Evolutionary conservation across 1,140 invertebrate species (phyloP).

Genomic region (Drosophila micromelanica): DNA sequence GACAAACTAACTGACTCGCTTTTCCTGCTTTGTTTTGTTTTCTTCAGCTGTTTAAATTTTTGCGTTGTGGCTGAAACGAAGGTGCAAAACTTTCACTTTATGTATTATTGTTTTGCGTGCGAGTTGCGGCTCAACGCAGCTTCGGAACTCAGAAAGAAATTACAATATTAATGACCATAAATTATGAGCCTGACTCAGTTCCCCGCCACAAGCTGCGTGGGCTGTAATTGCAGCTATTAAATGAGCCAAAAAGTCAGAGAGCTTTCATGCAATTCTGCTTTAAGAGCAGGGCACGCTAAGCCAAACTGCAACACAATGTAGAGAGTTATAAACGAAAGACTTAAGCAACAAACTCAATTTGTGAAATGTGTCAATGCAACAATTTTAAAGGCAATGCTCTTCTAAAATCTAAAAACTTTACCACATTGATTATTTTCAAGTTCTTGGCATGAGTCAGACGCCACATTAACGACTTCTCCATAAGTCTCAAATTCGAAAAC

Average conservation of each 20-base stretch:
- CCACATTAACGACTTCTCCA: background rate
- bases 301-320: conserved; percentile 15
- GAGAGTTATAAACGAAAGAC: conserved; percentile 8
- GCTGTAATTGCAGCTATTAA: conserved; percentile 69
- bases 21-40: conserved; percentile 53
- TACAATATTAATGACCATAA: conserved; percentile 79
- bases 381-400: background rate
- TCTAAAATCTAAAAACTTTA: conserved; percentile 10
- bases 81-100: conserved; percentile 81
- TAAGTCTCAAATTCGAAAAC: background rate
- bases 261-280: conserved; percentile 43
- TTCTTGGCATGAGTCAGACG: background rate
- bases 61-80: conserved; percentile 59
- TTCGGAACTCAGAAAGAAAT: conserved; percentile 55
- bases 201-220: conserved; percentile 49
- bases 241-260: conserved; percentile 39
- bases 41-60: conserved; percentile 55
- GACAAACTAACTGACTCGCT: conserved; percentile 48
- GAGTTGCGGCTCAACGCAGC: conserved; percentile 43
- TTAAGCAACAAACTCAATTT: conserved; percentile 14
- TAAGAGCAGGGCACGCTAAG: background rate
- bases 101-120: conserved; percentile 78
- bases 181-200: conserved; percentile 60
- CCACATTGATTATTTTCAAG: conserved; percentile 4
- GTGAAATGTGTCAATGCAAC: conserved; percentile 3